Percentiles rank a stretch among this genome's conserved stretches.
phyloP scores from a whole-genome alignment of 2,113 vertebrate species.

The Nematolebias whitei region DNA sequence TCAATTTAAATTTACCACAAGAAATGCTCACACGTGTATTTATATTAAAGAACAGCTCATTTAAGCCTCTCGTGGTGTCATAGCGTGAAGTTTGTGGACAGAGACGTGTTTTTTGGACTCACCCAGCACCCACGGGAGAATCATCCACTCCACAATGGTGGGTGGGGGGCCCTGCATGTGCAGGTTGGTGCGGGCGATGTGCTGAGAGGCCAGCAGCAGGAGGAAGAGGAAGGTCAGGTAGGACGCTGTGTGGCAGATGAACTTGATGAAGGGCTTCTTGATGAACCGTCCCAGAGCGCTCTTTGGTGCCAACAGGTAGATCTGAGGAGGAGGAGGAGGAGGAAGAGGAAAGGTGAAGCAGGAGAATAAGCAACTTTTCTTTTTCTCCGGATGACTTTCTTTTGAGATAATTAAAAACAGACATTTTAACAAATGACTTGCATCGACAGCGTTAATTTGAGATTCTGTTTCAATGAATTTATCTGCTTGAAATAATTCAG shows the following conservation, averaged over 20 bases:
- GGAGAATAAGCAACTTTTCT: too few species aligned
- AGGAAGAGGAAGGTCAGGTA: slow-evolving; percentile 98
- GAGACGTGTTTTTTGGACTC: background rate
- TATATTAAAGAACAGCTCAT: background rate
- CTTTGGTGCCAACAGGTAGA: slow-evolving; percentile 92
- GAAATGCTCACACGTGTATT: background rate
- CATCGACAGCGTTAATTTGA: too few species aligned
- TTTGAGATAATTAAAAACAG: too few species aligned
- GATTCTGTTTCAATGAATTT: too few species aligned
- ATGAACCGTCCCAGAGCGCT: slow-evolving; percentile 94
- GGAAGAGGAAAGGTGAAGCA: too few species aligned
- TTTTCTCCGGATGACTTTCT: too few species aligned
- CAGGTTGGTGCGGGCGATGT: slow-evolving; percentile 94
- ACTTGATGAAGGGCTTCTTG: slow-evolving; percentile 99
- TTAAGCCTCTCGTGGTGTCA: background rate
- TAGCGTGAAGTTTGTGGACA: background rate
- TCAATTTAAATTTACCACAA: too few species aligned
- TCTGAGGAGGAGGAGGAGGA: slow-evolving; percentile 30
- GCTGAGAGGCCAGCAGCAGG: slow-evolving; percentile 94
- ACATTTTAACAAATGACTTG: too few species aligned
- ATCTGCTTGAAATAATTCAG: too few species aligned
- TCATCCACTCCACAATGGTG: slow-evolving; percentile 98
- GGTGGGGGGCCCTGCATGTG: slow-evolving; percentile 95
- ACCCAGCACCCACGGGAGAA: slow-evolving; percentile 96
- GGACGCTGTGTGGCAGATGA: slow-evolving; percentile 97